Evolutionary conservation across 1,140 invertebrate species (phyloP), one percentile per base, ranked within the genome.

Genomic region (Magallana ariakensis): DNA sequence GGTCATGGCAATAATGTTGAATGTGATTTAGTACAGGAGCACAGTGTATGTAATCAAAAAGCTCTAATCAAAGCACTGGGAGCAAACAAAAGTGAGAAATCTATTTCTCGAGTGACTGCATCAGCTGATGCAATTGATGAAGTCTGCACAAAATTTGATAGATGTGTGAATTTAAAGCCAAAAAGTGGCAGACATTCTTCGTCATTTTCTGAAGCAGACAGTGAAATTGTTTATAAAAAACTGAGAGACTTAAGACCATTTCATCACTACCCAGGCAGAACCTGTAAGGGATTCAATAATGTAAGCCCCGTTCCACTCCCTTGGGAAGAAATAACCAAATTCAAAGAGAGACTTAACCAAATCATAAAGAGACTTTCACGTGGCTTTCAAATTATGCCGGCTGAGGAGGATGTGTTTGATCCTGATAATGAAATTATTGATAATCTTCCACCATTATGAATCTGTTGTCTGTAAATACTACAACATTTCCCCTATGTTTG

Each of bases 41-140:
- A 87, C 75, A 84, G 82, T 60, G 86, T 87, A 46, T 54, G 86
- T 33, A 80, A 87, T 60, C 86, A 87, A 70, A 87, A 87, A 54
- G 86, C 83, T 33, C 60, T 87, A 54, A 87, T 87, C 10, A 87
- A 66, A 33, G 81, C 80, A 33, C 56, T 87, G 10, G 86, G 86
- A 56, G 86, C 86, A 22, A 87, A 87, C 46, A 87, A 87, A 58
- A 80, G 15, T 53, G 62, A 87, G 15, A 87, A 80, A 33, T 57
- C 57, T 11, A 83, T 87, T 83, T 83, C 55, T 26, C 33, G 8
- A 22, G 66, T 80, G 19, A 85, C 62, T 22, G 84, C n/a, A 22
- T 62, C 84, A 53, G 84, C 84, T 46, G 19, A 58, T 53, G 46
- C 55, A 19, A 57, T 75, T 15, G 53, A 62, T 55, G 22, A 53